Evolutionary conservation across 2,113 vertebrate genomes (phyloP), one percentile per base, ranked within the genome.

Genomic region (Hypanus sabinus): DNA sequence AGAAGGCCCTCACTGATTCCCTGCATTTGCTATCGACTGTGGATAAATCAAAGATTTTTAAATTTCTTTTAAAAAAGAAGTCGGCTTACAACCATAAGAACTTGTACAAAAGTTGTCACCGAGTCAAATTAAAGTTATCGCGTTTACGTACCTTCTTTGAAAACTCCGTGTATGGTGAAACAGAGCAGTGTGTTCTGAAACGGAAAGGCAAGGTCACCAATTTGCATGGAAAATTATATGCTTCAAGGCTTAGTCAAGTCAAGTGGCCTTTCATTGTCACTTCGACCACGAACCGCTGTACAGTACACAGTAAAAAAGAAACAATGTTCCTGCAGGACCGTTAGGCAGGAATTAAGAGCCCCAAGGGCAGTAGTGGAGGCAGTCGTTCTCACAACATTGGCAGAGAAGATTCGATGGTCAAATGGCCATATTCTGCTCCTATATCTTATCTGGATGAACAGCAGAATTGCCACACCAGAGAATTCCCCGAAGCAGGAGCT

Each of bases 141-240:
- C 10, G 14, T 75, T 24, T 36, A 94, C 96, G 95, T 73, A 98
- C 98, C 97, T 96, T 98, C 98, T 96, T 98, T 98, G 94, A 98
- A 99, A 85, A 99, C 95, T 5, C 98, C 98, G 0, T 96, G 98
- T 62, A 98, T 97, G 0, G 97, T 98, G 94, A 99, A 99, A 65
- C 97, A 97, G 7, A 99, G 95, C 87, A 99, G 95, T 0, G 97
- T 98, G 94, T 96, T 97, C 98, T 99, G 96, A 0, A 96, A 96
- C 57, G 65, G 0, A 68, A 60, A 73, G 94, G 7, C 65, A n/a
- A 93, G 22, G 33, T 38, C 9, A 27, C 70, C 33, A 24, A 33
- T 10, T 91, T 70, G 18, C 62, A n/a, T n/a, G 24, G 10, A 1
- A 1, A 20, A 83, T 46, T 55, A 55, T 27, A 46, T 46, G 46